Percentiles rank a stretch among this genome's conserved stretches.
These are phyloP conservation scores for Nezara viridula DNA, from an alignment of 2,888 invertebrate genomes.

Conservation along the genomic window DNA sequence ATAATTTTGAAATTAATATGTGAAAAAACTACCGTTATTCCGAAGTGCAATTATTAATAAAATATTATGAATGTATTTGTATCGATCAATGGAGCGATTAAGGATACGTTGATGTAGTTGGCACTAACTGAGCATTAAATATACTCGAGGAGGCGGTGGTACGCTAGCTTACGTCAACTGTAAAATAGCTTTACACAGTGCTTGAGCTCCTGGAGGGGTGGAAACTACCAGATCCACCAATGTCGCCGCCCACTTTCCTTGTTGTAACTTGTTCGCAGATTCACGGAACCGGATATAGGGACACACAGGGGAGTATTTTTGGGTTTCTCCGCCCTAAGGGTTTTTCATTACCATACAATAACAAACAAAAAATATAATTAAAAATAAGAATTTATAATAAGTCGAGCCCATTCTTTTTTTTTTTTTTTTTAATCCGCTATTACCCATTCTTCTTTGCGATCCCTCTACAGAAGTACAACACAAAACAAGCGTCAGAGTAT, in stretches of 20 bases:
- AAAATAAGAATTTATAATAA: not conserved
- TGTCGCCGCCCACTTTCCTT: not conserved
- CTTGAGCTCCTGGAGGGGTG: not conserved
- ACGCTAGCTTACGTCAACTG: conserved; percentile 7
- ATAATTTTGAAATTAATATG: too few species aligned
- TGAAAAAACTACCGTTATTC: too few species aligned
- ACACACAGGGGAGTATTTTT: not conserved
- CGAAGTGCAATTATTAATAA: too few species aligned
- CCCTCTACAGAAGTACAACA: not conserved
- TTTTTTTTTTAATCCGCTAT: not conserved
- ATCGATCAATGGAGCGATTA: not conserved
- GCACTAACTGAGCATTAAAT: not conserved
- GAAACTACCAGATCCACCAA: not conserved
- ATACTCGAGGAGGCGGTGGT: not conserved
- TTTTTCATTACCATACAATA: not conserved
- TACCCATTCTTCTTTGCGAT: not conserved
- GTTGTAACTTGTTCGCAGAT: conserved; percentile 16
- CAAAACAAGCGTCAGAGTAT: not conserved
- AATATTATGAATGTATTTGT: too few species aligned
- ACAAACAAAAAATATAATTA: not conserved
- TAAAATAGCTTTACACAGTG: conserved; percentile 32
- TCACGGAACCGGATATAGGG: conserved; percentile 9
- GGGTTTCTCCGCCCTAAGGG: not conserved
- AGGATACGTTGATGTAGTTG: not conserved
- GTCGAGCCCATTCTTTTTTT: not conserved